A percentile compares a stretch with the other conserved stretches of the same genome.
Conservation (phyloP, 2,113 vertebrate genomes). For the Paramisgurnus dabryanus region DNA sequence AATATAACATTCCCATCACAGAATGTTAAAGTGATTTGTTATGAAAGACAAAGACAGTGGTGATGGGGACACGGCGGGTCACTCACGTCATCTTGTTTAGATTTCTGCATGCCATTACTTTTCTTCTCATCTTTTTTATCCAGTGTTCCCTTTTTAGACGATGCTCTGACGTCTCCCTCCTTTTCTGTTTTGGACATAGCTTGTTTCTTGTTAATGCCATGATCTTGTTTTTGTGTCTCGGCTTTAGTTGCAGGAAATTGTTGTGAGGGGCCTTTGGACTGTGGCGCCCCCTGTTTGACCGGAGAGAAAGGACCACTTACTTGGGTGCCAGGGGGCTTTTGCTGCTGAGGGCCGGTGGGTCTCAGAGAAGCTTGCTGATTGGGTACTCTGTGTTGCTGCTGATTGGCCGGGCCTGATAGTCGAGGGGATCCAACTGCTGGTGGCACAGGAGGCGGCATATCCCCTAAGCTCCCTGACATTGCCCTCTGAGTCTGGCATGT, state of each 20-base stretch:
- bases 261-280: conserved; percentile 68
- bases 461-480: conserved; percentile 90
- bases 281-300: conserved; percentile 76
- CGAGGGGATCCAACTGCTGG: conserved; percentile 77
- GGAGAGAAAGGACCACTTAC: conserved; percentile 76
- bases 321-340: conserved; percentile 72
- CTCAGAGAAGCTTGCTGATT: conserved; percentile 70
- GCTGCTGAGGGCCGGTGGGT: conserved; percentile 68
- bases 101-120: conserved; percentile 75
- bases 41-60: conserved; percentile 55
- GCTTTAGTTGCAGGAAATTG: conserved; percentile 68
- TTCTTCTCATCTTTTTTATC: conserved; percentile 78
- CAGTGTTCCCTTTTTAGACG: conserved; percentile 73
- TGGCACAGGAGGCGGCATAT: conserved; percentile 75
- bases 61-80: conserved; percentile 71
- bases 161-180: conserved; percentile 70
- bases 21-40: conserved; percentile 36
- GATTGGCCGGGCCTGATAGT: conserved; percentile 70
- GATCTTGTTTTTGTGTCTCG: conserved; percentile 71
- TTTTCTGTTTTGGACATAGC: conserved; percentile 69
- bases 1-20: conserved; percentile 26
- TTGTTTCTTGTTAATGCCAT: conserved; percentile 73
- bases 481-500: conserved; percentile 98
- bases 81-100: conserved; percentile 90
- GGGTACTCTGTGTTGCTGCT: conserved; percentile 70